These are phyloP conservation scores for Esperia sulphurella DNA, from an alignment of 2,888 invertebrate species.

Conservation along the genomic window DNA sequence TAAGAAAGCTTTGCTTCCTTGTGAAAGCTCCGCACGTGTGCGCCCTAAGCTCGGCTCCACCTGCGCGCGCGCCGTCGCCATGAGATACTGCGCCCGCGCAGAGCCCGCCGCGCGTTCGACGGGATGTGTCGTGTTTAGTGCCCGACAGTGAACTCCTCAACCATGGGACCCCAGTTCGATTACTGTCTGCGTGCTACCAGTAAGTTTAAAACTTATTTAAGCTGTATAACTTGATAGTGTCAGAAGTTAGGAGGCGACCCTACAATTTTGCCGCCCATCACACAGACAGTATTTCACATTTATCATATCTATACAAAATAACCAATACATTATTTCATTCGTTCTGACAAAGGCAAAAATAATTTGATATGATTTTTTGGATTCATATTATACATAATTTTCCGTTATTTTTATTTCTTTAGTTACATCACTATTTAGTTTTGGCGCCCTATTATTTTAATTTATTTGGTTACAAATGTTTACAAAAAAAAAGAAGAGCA, in stretches of 20 bases:
- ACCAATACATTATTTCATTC: too few relatives aligned
- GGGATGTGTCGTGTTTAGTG: slow-evolving; percentile 71
- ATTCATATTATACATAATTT: too few relatives aligned
- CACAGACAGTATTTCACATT: too few relatives aligned
- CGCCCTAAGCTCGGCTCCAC: slow-evolving; percentile 40
- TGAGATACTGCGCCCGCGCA: slow-evolving; percentile 40
- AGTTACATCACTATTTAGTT: too few relatives aligned
- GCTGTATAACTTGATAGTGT: not conserved
- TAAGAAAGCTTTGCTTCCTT: slow-evolving; percentile 48
- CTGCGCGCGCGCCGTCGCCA: slow-evolving; percentile 52
- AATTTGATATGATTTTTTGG: too few relatives aligned
- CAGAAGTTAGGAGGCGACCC: not conserved
- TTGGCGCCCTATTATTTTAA: too few relatives aligned
- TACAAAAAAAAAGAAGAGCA: too few relatives aligned
- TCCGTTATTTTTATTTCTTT: too few relatives aligned
- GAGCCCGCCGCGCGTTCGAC: slow-evolving; percentile 60
- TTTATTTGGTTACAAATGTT: too few relatives aligned
- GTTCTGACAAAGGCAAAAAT: too few relatives aligned
- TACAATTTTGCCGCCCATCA: too few relatives aligned
- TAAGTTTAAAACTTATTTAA: slow-evolving; percentile 38
- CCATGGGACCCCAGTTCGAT: slow-evolving; percentile 74
- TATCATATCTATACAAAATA: too few relatives aligned
- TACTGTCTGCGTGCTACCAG: slow-evolving; percentile 72
- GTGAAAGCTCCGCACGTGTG: slow-evolving; percentile 70
- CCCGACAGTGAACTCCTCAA: slow-evolving; percentile 21